phyloP scores from a whole-genome alignment of 1,140 invertebrate species.

The Orius laevigatus region DNA sequence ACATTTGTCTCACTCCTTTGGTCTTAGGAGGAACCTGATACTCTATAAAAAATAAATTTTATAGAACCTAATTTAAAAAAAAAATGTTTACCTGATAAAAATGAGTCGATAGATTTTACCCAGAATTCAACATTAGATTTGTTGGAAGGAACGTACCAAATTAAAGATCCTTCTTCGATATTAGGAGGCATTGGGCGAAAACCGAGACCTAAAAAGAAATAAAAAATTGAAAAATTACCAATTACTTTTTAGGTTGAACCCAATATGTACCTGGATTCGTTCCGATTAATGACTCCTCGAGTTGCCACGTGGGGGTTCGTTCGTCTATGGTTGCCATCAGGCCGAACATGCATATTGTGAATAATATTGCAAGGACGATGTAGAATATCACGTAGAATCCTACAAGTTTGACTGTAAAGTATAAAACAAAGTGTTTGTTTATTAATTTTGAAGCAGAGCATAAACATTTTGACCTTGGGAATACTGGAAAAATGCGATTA shows the following conservation, averaged over 20 bases:
- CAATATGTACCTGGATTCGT: constrained; percentile 57
- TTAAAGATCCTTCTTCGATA: constrained; percentile 63
- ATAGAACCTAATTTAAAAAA: not conserved
- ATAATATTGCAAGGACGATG: constrained; percentile 53
- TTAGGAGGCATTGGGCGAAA: constrained; percentile 64
- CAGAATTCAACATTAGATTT: constrained; percentile 45
- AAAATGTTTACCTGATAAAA: constrained; percentile 49
- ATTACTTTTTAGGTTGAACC: not conserved
- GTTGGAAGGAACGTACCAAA: constrained; percentile 60
- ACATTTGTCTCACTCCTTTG: constrained; percentile 30
- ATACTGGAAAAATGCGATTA: too few species aligned
- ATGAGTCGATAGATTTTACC: constrained; percentile 45
- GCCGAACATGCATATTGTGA: constrained; percentile 65
- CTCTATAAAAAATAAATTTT: not conserved
- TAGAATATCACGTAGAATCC: constrained; percentile 80
- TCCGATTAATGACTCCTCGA: constrained; percentile 63
- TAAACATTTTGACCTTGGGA: not conserved
- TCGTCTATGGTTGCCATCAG: constrained; percentile 53
- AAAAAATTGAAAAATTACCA: not conserved
- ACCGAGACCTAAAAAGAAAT: constrained; percentile 45
- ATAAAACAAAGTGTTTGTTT: constrained; percentile 14
- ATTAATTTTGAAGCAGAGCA: constrained; percentile 1
- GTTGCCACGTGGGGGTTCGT: constrained; percentile 49
- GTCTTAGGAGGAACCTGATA: not conserved
- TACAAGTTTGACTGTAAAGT: constrained; percentile 48